phyloP scores from a whole-genome alignment of 2,113 vertebrate genomes.

The Leucoraja erinaceus region DNA sequence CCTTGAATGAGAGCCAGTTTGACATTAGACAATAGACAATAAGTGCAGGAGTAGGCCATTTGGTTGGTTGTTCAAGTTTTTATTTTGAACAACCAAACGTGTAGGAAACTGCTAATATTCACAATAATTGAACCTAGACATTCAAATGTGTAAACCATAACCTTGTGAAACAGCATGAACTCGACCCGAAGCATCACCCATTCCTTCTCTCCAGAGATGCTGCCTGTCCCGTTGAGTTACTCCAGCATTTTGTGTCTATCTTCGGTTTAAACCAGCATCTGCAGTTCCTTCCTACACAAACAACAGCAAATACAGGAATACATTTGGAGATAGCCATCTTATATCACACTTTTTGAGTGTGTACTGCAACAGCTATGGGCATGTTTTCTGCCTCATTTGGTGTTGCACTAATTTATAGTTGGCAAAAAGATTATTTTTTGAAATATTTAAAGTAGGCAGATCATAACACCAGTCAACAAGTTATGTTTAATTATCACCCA shows the following conservation, averaged over 20 bases:
- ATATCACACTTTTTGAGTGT: background rate
- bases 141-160: background rate
- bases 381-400: background rate
- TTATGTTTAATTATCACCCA: no score
- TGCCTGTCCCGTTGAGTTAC: no score
- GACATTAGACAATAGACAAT: no score
- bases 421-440: no score
- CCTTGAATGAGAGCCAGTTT: background rate
- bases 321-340: background rate
- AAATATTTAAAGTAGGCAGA: no score
- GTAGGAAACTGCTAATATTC: background rate
- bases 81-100: background rate
- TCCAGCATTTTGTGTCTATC: no score
- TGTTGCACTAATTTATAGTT: background rate
- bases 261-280: no score
- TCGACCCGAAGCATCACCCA: no score
- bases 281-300: background rate
- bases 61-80: no score
- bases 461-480: no score
- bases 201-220: no score
- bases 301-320: background rate
- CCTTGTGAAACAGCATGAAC: background rate
- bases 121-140: background rate
- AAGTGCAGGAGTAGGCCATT: no score
- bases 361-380: background rate